Evolutionary conservation across 1,140 invertebrate species (phyloP).

Genomic region (Drosophila varians): DNA sequence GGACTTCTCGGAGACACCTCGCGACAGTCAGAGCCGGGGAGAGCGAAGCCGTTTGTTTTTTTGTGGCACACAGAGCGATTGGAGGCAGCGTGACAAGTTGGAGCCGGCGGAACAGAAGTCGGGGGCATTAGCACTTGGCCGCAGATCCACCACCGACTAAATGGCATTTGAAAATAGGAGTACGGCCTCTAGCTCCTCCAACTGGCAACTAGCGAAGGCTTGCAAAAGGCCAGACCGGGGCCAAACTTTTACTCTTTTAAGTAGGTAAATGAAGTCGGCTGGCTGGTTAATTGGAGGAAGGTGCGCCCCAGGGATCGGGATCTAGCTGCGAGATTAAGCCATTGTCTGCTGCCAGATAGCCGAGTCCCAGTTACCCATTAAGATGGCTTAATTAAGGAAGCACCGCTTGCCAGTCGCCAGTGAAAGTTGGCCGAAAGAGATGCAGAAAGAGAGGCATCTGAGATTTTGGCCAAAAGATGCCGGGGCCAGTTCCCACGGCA

Average conservation of each 20-base stretch:
- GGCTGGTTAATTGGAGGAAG: slow-evolving; percentile 67
- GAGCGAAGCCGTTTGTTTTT: not conserved
- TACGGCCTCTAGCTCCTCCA: slow-evolving; percentile 10
- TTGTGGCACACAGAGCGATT: slow-evolving; percentile 2
- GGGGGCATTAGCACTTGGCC: slow-evolving; percentile 52
- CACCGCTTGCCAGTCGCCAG: slow-evolving; percentile 29
- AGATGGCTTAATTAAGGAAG: slow-evolving; percentile 77
- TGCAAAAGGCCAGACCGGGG: slow-evolving; percentile 3
- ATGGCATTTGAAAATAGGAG: slow-evolving; percentile 47
- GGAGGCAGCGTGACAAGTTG: slow-evolving; percentile 26
- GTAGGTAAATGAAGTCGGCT: slow-evolving; percentile 61
- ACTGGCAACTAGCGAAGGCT: slow-evolving; percentile 9
- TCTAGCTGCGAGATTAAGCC: slow-evolving; percentile 63
- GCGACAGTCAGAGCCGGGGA: slow-evolving; percentile 2
- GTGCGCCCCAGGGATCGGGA: slow-evolving; percentile 60
- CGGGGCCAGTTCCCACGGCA: slow-evolving; percentile 60
- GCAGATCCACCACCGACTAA: slow-evolving; percentile 15
- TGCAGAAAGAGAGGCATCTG: not conserved
- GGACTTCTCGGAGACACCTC: not conserved
- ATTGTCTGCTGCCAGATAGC: slow-evolving; percentile 65
- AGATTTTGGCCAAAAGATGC: slow-evolving; percentile 9
- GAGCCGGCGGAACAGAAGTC: not conserved
- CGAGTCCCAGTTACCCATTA: slow-evolving; percentile 40
- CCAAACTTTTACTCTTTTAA: slow-evolving; percentile 59
- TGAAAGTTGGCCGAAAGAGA: slow-evolving; percentile 55